Percentiles rank a stretch among this genome's conserved stretches.
Evolutionary conservation across 2,113 vertebrate genomes (phyloP).

Genomic region (Procavia capensis): DNA sequence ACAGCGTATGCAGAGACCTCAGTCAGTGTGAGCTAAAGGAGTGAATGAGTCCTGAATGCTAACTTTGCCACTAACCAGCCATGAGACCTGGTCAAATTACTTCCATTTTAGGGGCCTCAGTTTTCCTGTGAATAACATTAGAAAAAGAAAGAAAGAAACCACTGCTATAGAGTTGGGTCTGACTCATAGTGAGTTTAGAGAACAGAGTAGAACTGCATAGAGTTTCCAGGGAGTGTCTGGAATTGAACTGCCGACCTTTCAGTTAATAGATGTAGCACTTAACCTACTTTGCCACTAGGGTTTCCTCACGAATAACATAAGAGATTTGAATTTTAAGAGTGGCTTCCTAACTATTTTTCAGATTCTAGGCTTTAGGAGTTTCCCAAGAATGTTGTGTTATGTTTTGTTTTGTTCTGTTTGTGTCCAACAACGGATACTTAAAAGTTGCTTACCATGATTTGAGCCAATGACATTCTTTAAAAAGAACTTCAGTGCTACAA

Average conservation of each 20-base stretch:
- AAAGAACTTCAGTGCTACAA: background rate
- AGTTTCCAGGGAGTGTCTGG: no score
- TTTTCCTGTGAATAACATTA: conserved; percentile 7
- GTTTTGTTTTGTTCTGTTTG: background rate
- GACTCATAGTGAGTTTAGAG: no score
- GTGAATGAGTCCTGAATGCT: background rate
- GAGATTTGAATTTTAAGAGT: no score
- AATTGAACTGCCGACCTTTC: no score
- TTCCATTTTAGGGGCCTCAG: background rate
- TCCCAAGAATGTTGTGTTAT: background rate
- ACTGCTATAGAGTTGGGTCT: no score
- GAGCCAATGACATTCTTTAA: background rate
- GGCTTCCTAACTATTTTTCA: background rate
- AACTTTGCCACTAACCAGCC: background rate
- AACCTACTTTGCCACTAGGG: no score
- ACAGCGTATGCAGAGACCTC: background rate
- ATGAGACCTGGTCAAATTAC: background rate
- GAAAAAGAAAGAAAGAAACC: no score
- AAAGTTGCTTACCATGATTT: background rate
- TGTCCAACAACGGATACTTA: background rate
- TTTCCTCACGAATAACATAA: no score
- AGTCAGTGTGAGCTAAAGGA: background rate
- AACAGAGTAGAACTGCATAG: no score
- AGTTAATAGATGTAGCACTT: no score
- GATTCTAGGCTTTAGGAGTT: background rate